Conservation (phyloP, 2,888 invertebrate genomes). For the Acanthoscelides obtectus region DNA sequence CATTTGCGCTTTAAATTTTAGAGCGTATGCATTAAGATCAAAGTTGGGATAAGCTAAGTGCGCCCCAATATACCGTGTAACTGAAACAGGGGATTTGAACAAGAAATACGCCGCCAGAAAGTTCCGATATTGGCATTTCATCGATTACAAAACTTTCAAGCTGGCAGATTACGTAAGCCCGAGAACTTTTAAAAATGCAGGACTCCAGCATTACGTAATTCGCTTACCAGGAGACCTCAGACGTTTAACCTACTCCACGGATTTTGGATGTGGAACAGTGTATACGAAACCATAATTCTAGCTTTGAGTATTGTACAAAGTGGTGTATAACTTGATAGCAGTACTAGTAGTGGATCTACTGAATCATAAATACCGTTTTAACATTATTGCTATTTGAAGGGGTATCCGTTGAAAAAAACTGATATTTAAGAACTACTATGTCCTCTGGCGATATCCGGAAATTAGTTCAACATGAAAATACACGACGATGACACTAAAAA, state of each 20-base stretch:
- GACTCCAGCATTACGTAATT: not conserved
- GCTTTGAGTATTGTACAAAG: no score
- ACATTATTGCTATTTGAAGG: no score
- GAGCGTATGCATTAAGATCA: no score
- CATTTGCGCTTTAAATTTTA: not conserved
- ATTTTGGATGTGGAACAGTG: not conserved
- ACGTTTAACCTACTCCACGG: not conserved
- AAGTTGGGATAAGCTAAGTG: not conserved
- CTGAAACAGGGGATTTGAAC: not conserved
- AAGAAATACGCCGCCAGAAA: not conserved
- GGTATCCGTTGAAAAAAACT: no score
- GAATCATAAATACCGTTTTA: no score
- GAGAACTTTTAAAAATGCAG: not conserved
- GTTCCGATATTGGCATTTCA: not conserved
- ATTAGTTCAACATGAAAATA: no score
- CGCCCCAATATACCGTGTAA: not conserved
- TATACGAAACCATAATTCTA: no score
- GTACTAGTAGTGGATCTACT: no score
- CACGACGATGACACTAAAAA: no score
- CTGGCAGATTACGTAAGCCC: not conserved
- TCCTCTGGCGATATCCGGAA: no score
- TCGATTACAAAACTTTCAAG: not conserved
- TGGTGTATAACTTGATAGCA: no score
- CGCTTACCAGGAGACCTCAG: not conserved
- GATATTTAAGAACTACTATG: no score